Base-by-base conservation (phyloP, 2,113 vertebrate genomes). In the Myotis yumanensis region DNA sequence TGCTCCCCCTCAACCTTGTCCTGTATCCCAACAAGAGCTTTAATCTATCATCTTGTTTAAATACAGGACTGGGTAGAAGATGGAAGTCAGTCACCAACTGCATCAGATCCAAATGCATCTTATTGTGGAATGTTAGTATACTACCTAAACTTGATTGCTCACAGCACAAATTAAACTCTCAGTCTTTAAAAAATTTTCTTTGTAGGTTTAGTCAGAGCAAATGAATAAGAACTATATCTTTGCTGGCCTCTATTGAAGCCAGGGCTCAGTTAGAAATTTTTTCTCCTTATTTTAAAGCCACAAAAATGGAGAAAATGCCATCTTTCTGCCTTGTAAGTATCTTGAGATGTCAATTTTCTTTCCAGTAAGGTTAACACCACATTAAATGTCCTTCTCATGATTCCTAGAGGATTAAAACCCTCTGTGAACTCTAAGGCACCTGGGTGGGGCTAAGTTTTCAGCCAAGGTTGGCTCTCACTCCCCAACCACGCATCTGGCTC, bases 251-350 rank as follows among this genome's bases (percentile, higher is more conserved):
- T 66, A 10, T 30, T 91, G 43, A 86, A 18, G 11, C 37, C 84
- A 81, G n/a, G 25, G n/a, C 10, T 95, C 32, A 89, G n/a, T 76
- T 71, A 81, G 59, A 76, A 71, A 43, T n/a, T 51, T 59, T 37
- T 37, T 43, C 30, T 25, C 48, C 32, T 82, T 84, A 90, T 82
- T 95, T 92, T 62, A 88, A 92, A 92, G 82, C 51, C n/a, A 40
- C 25, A 51, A 52, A 91, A 51, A 48, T 37, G 16, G 76, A 15
- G 37, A 57, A 59, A 77, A 85, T 51, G 54, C n/a, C 25, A 30
- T 71, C 23, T 75, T 79, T 91, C 37, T 85, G 28, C 43, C 77
- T 93, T 11, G 20, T 46, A 89, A 95, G 37, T 86, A 64, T 62
- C 59, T 89, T 73, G 72, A 86, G 81, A 69, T 51, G 11, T 54